phyloP scores from a whole-genome alignment of 2,888 invertebrate species.

The Chloroclystis v-ata region DNA sequence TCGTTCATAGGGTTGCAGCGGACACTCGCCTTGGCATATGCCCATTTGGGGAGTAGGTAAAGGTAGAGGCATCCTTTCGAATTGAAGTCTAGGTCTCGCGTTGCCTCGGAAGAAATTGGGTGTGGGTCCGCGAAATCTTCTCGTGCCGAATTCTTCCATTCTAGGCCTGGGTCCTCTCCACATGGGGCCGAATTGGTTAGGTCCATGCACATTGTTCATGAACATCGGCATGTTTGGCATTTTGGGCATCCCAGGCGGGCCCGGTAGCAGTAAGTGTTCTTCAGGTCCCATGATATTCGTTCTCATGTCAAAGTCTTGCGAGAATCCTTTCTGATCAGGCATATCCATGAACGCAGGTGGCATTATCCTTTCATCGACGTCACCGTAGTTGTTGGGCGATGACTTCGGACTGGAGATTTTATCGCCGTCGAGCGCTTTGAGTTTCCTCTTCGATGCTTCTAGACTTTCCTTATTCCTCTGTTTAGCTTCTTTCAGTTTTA shows the following conservation, averaged over 20 bases:
- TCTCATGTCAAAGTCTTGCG: conserved; percentile 66
- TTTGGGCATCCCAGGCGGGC: neutral
- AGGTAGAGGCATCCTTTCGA: conserved; percentile 45
- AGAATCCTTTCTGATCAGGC: conserved; percentile 47
- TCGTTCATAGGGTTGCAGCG: conserved; percentile 57
- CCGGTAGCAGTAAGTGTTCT: neutral
- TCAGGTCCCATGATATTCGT: conserved; percentile 19
- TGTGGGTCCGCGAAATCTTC: conserved; percentile 53
- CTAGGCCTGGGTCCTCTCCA: conserved; percentile 62
- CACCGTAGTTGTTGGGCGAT: conserved; percentile 67
- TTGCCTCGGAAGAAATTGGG: conserved; percentile 57
- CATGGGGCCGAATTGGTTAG: conserved; percentile 39
- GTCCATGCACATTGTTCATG: conserved; percentile 9
- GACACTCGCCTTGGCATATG: conserved; percentile 57
- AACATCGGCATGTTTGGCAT: conserved; percentile 33
- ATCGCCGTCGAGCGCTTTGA: conserved; percentile 58
- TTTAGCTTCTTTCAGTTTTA: conserved; percentile 86
- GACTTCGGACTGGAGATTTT: conserved; percentile 70
- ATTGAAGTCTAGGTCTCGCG: conserved; percentile 49
- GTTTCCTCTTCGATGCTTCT: conserved; percentile 72
- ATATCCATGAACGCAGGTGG: conserved; percentile 55
- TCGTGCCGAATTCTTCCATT: conserved; percentile 52
- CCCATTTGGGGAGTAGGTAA: conserved; percentile 61
- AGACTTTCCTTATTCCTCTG: conserved; percentile 78
- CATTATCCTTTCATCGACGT: conserved; percentile 73